Evolutionary conservation across 2,888 invertebrate species (phyloP), one percentile per base, ranked within the genome.

Genomic region (Meiosimyza decipiens): DNA sequence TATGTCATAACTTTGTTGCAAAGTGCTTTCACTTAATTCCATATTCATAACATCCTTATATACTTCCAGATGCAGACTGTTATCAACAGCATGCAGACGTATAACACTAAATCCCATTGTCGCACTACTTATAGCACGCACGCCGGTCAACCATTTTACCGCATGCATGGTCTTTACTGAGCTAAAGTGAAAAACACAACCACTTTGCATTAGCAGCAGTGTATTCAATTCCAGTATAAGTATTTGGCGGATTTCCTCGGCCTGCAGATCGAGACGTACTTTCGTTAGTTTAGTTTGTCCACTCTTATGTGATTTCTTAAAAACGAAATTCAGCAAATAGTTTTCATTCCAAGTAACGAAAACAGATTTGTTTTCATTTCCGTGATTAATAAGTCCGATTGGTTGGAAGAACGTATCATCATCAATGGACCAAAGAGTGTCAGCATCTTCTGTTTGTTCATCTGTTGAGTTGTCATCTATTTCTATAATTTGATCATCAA

Each of bases 281-380:
- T 79, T 82, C 0, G 80, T 82, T 75, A 84, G 77, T 54, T 80
- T 81, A 40, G 79, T 78, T 70, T 74, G 73, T 7, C 77, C 77
- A 3, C 71, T 77, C 40, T 77, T 79, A 13, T 73, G 76, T 0
- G 79, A 77, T 60, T 79, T 82, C 75, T 86, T 86, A 16, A 86
- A 86, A 12, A 86, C 83, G 71, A 81, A 86, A 73, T 83, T 86
- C 0, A 85, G 75, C 28, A 86, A 73, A 71, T 83, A 84, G 49
- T 82, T 79, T 57, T 83, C 82, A 62, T 83, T 83, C 86, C 86
- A 86, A 11, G 84, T 82, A 15, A 86, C 83, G 71, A 86, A 85
- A 1, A 85, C 83, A 0, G 83, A 82, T 77, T 84, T 85, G 40
- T 76, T 80, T 47, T 77, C 81, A 1, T 80, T 82, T 2, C 83